Evolutionary conservation across 2,113 vertebrate species (phyloP).

Genomic region (human): DNA sequence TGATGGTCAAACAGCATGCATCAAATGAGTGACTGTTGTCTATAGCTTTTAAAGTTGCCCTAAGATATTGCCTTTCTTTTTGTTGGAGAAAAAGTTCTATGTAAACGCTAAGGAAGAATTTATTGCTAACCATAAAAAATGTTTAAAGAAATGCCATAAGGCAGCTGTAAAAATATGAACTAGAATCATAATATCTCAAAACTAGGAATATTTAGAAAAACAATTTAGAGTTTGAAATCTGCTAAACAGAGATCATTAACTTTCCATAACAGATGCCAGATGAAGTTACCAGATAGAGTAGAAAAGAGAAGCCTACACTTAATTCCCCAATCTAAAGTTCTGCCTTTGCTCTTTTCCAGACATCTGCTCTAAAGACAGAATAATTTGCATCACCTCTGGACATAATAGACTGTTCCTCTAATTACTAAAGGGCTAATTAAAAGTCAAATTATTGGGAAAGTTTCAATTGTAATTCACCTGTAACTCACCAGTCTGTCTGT

Average conservation of each 20-base stretch:
- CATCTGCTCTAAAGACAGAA: background rate
- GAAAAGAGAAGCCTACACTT: background rate
- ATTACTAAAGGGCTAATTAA: background rate
- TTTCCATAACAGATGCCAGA: background rate
- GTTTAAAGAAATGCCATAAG: background rate
- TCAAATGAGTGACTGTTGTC: background rate
- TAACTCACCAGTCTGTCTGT: background rate
- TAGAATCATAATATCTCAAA: background rate
- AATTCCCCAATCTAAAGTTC: background rate
- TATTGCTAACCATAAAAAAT: background rate
- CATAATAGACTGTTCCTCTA: background rate
- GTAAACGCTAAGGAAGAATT: background rate
- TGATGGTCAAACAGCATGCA: background rate
- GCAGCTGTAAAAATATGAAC: background rate
- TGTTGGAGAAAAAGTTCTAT: background rate
- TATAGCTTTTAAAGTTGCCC: background rate
- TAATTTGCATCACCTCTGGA: background rate
- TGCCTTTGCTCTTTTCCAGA: background rate
- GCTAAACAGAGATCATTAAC: background rate
- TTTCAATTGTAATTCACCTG: background rate
- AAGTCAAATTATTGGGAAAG: background rate
- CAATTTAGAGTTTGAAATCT: background rate
- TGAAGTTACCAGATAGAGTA: background rate
- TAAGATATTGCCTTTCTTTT: background rate
- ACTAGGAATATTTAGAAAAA: background rate